phyloP scores from a whole-genome alignment of 2,888 invertebrate genomes.

The Teleogryllus oceanicus region DNA sequence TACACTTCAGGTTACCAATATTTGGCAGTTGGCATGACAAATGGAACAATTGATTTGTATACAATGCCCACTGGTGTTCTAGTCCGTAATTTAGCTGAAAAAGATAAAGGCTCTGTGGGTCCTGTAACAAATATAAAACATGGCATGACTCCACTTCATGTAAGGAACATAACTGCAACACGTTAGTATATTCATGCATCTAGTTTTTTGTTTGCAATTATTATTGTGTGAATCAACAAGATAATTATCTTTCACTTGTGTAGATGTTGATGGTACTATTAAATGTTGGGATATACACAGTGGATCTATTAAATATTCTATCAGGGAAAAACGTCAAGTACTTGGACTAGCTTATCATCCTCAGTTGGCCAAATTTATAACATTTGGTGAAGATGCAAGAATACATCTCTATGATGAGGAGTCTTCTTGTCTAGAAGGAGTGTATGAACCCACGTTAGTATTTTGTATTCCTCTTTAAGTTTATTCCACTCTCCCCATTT shows the following conservation, averaged over 20 bases:
- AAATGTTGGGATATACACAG: slow-evolving; percentile 68
- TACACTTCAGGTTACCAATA: slow-evolving; percentile 60
- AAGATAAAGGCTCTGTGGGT: slow-evolving; percentile 54
- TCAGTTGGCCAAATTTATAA: slow-evolving; percentile 55
- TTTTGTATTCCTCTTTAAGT: background rate
- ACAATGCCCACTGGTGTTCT: slow-evolving; percentile 41
- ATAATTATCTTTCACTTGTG: slow-evolving; percentile 31
- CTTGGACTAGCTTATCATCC: slow-evolving; percentile 62
- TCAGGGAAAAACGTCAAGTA: slow-evolving; percentile 63
- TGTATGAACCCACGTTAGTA: slow-evolving; percentile 57
- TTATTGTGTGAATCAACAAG: background rate
- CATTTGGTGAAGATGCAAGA: slow-evolving; percentile 62
- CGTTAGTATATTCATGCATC: slow-evolving; percentile 49
- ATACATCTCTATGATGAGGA: slow-evolving; percentile 67
- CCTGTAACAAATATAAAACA: slow-evolving; percentile 61
- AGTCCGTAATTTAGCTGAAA: slow-evolving; percentile 35
- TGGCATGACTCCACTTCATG: slow-evolving; percentile 58
- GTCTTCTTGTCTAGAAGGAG: slow-evolving; percentile 60
- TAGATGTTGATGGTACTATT: slow-evolving; percentile 64
- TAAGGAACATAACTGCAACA: slow-evolving; percentile 56
- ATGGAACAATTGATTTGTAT: slow-evolving; percentile 58
- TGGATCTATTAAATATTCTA: slow-evolving; percentile 60
- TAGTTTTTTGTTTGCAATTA: background rate
- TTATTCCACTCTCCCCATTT: background rate
- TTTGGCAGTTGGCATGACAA: slow-evolving; percentile 59